Percentiles rank a stretch among this genome's conserved stretches.
phyloP scores from a whole-genome alignment of 2,888 invertebrate species.

The Andrena praecox region DNA sequence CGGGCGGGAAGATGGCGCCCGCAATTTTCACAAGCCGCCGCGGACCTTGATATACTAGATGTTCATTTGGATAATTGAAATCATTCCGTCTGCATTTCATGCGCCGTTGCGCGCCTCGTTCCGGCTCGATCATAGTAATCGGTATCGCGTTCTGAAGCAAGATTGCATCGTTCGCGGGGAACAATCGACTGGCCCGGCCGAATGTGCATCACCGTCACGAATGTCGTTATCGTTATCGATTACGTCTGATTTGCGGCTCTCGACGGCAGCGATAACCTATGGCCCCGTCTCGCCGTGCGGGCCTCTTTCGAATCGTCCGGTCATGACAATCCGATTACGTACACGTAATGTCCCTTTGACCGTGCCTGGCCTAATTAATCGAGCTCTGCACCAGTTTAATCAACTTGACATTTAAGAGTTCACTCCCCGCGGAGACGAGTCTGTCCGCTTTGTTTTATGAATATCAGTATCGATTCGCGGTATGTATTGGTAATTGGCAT shows the following conservation, averaged over 20 bases:
- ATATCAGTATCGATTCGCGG: slow-evolving; percentile 2
- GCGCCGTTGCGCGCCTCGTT: slow-evolving; percentile 70
- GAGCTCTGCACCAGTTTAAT: slow-evolving; percentile 30
- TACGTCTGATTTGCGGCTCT: slow-evolving; percentile 65
- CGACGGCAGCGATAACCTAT: not conserved
- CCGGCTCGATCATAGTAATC: slow-evolving; percentile 71
- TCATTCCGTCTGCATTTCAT: slow-evolving; percentile 78
- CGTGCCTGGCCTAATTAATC: slow-evolving; percentile 5
- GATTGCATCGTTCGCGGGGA: slow-evolving; percentile 62
- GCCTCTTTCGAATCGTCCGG: slow-evolving; percentile 65
- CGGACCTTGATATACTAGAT: slow-evolving; percentile 55
- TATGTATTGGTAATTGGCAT: not conserved
- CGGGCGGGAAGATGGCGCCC: slow-evolving; percentile 34
- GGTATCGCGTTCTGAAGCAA: slow-evolving; percentile 69
- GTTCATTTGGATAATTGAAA: slow-evolving; percentile 80
- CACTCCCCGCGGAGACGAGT: not conserved
- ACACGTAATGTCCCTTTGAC: slow-evolving; percentile 34
- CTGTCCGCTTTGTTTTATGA: not conserved
- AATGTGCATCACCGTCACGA: slow-evolving; percentile 62
- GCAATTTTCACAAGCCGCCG: not conserved
- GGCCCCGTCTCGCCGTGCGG: slow-evolving; percentile 37
- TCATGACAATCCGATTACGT: slow-evolving; percentile 65
- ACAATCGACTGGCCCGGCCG: slow-evolving; percentile 60
- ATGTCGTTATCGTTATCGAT: slow-evolving; percentile 73
- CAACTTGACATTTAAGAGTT: slow-evolving; percentile 11